Evolutionary conservation across 2,888 invertebrate species (phyloP), one percentile per base, ranked within the genome.

Genomic region (Chironomus riparius): DNA sequence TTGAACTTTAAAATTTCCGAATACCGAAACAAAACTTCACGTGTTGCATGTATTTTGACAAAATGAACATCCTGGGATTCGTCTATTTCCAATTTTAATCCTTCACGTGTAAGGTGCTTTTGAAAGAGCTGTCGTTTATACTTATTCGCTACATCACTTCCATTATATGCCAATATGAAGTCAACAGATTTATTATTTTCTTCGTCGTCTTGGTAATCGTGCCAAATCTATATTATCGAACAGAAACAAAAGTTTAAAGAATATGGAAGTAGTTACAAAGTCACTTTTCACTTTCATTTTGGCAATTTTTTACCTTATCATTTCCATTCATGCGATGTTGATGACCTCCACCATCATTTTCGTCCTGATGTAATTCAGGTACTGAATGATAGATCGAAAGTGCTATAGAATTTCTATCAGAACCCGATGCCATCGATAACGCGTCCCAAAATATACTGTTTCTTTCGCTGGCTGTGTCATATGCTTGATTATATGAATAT

Each of bases 1-100:
- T 91, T 87, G 48, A 93, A 85, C 82, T 92, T 92, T 79, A 93
- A 86, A 78, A 92, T 88, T 83, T 93, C 93, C 48, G 90, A 89
- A 82, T 92, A 92, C 78, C 91, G 86, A 77, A 88, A 86, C 21
- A 92, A 82, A 1, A 93, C 89, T 79, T 91, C 90, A 80, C 85
- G 84, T 0, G 92, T 90, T 0, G 91, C 91, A 81, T 91, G 90
- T 47, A 93, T 86, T 85, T 92, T 92, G 7, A 90, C 86, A 81
- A 91, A 92, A 80, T 88, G 86, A 78, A 89, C 85, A 68, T 88
- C 87, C 78, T 90, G 87, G 72, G 87, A 87, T 78, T 87, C 86
- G 79, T 89, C 89, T 78, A 86, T 83, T 80, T 90, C 89, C 79
- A 90, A 80, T 75, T 87, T 83, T 0, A 91, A 80, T 22, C 90